Percentiles rank a stretch among this genome's conserved stretches.
Evolutionary conservation across 2,797 vertebrate species (phyloP).

Genomic region (Chaunax sp.): DNA sequence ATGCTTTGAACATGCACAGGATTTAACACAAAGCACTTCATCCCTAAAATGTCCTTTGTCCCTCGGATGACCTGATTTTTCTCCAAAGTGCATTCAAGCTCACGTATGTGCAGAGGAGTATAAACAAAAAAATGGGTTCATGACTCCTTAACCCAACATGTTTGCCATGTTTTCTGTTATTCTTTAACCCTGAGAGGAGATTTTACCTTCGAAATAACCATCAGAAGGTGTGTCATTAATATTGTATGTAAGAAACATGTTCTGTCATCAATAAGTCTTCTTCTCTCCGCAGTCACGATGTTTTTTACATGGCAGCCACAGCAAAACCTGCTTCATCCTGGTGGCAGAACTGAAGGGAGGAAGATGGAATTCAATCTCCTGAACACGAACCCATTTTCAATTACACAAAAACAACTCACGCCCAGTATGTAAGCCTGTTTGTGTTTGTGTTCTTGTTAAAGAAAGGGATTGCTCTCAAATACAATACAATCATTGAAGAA

Average conservation of each 20-base stretch:
- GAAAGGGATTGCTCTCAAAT: constrained; percentile 55
- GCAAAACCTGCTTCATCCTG: constrained; percentile 36
- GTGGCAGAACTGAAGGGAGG: constrained; percentile 42
- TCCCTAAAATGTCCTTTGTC: constrained; percentile 35
- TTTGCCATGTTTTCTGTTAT: constrained; percentile 9
- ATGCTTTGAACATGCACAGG: constrained; percentile 17
- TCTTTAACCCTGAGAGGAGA: constrained; percentile 6
- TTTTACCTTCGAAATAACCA: constrained; percentile 24
- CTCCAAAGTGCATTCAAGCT: constrained; percentile 41
- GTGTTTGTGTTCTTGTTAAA: constrained; percentile 37
- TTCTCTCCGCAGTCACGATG: constrained; percentile 23
- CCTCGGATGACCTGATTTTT: constrained; percentile 25
- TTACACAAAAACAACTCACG: constrained; percentile 55
- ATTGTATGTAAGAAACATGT: constrained; percentile 39
- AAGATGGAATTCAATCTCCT: constrained; percentile 66
- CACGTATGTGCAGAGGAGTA: constrained; percentile 1
- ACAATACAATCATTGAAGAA: constrained; percentile 62
- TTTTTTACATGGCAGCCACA: constrained; percentile 56
- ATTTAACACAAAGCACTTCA: constrained; percentile 38
- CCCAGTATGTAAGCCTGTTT: not conserved
- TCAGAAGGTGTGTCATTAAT: constrained; percentile 51
- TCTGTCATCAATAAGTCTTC: constrained; percentile 34
- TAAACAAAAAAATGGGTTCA: constrained; percentile 40
- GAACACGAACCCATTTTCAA: constrained; percentile 72
- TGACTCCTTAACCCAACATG: constrained; percentile 8